Evolutionary conservation across 2,888 invertebrate genomes (phyloP).

Genomic region (Bombylius major): DNA sequence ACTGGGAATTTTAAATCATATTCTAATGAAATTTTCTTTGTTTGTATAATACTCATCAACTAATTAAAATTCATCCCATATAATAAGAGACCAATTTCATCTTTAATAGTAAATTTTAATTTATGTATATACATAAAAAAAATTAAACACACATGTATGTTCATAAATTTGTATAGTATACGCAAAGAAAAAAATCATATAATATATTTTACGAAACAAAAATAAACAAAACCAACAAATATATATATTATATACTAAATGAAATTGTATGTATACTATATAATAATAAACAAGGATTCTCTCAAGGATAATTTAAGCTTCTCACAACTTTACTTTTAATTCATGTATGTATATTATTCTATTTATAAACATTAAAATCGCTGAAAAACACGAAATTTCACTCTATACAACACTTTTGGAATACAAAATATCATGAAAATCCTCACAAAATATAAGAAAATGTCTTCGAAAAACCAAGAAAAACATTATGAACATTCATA

Average conservation of each 20-base stretch:
- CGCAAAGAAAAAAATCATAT: background rate
- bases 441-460: background rate
- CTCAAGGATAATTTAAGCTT: slow-evolving; percentile 37
- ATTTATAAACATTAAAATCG: background rate
- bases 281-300: slow-evolving; percentile 37
- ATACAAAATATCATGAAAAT: background rate
- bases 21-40: background rate
- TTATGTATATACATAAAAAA: no score
- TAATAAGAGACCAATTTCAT: background rate
- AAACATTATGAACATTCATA: background rate
- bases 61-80: background rate
- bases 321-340: slow-evolving; percentile 12
- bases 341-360: background rate
- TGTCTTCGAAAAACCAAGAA: background rate
- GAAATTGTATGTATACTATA: slow-evolving; percentile 36
- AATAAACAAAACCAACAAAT: slow-evolving; percentile 5
- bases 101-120: no score
- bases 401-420: background rate
- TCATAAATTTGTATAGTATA: no score
- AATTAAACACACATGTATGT: no score
- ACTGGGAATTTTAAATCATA: no score
- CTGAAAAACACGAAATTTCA: background rate
- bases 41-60: background rate
- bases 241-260: slow-evolving; percentile 20
- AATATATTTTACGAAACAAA: background rate